Evolutionary conservation across 2,888 invertebrate species (phyloP), one percentile per base, ranked within the genome.

Genomic region (Autographa gamma): DNA sequence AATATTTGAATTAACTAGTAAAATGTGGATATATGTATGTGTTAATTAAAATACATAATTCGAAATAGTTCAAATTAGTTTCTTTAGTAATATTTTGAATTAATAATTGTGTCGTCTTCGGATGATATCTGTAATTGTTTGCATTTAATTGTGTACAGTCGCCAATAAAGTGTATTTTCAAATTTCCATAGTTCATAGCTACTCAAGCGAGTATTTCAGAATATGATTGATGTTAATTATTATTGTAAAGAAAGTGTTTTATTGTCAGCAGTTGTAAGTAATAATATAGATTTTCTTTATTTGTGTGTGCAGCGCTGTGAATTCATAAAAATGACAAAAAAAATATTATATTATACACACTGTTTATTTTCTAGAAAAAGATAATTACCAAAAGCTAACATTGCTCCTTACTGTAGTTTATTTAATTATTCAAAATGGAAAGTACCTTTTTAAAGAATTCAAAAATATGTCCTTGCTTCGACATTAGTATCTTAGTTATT

Each of bases 11-110:
- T 82, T 84, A 85, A 85, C 86, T 93, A 93, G 93, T 80, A 66
- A 92, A 93, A 90, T 91, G 82, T 91, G 87, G 43, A 82, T 79
- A 76, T 79, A 76, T 43, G 87, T 86, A 88, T 79, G 86, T 90
- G 87, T 91, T 89, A 83, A 86, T 84, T 66, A 74, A 69, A 73
- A 73, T 65, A 78, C 85, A 84, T 82, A 82, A 86, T 86, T 81
- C 83, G 76, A 85, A 85, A 91, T 93, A 93, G 92, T 92, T 92
- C 92, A 93, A 92, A 93, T 90, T 92, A 93, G 88, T 92, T 92
- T 86, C 80, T 85, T 89, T 92, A 92, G 90, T 85, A 63, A 79
- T 80, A 85, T 85, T 84, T 84, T 70, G 69, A 83, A 81, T 81
- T 73, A 82, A 87, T 85, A 81, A 76, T 84, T 88, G 81, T 87